Percentiles rank a stretch among this genome's conserved stretches.
These are phyloP conservation scores for Lithodes maja DNA, from an alignment of 2,888 invertebrate genomes.

Conservation along the genomic window DNA sequence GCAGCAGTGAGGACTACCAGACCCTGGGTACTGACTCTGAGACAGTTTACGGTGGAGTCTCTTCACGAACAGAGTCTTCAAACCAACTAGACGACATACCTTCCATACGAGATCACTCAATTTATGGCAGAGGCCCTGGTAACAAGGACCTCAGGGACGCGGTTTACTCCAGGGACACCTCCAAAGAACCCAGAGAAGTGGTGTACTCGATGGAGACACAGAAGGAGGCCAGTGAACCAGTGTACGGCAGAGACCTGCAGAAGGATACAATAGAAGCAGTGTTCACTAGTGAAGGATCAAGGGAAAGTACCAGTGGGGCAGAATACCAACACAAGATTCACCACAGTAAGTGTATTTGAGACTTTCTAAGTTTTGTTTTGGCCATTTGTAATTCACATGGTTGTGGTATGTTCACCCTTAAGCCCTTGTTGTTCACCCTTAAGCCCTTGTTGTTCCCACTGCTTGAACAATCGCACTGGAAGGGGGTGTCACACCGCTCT, in stretches of 20 bases:
- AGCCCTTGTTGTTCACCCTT: too few relatives aligned
- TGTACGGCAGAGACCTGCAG: neutral
- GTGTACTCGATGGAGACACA: slow-evolving; percentile 26
- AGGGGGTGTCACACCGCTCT: too few relatives aligned
- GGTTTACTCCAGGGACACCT: slow-evolving; percentile 51
- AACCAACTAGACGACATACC: slow-evolving; percentile 69
- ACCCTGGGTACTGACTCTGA: slow-evolving; percentile 62
- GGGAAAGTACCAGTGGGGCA: slow-evolving; percentile 44
- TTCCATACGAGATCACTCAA: slow-evolving; percentile 65
- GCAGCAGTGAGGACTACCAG: slow-evolving; percentile 69
- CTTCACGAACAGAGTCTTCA: slow-evolving; percentile 67
- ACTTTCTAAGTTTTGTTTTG: too few relatives aligned
- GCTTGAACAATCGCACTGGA: too few relatives aligned
- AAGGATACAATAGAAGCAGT: slow-evolving; percentile 44
- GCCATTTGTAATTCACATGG: too few relatives aligned
- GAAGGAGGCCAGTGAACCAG: slow-evolving; percentile 7
- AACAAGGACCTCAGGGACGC: slow-evolving; percentile 52
- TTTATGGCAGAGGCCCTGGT: slow-evolving; percentile 61
- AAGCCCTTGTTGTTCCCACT: too few relatives aligned
- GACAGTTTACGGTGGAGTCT: slow-evolving; percentile 68
- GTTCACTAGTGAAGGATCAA: slow-evolving; percentile 47
- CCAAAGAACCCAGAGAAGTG: slow-evolving; percentile 39
- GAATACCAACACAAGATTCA: slow-evolving; percentile 66
- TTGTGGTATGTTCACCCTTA: too few relatives aligned
- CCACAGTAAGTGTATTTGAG: slow-evolving; percentile 61